These are phyloP conservation scores for Cephus rjabovi DNA, from an alignment of 2,888 invertebrate species.

Conservation along the genomic window DNA sequence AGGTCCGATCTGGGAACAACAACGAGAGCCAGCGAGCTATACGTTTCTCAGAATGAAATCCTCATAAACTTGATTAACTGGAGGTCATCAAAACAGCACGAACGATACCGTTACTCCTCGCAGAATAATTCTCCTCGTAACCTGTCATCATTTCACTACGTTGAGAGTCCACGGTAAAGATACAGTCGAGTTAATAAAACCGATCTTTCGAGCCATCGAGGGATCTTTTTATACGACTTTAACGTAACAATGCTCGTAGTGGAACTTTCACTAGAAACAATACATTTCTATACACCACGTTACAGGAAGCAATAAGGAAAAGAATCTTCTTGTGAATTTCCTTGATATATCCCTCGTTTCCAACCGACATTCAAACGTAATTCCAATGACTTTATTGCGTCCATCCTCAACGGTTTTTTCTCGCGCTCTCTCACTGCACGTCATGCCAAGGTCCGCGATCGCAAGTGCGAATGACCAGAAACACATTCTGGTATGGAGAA, in stretches of 20 bases:
- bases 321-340: not conserved
- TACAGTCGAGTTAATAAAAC: not conserved
- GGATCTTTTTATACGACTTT: not conserved
- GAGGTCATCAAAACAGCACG: constrained; percentile 2
- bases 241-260: not conserved
- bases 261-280: not conserved
- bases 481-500: not conserved
- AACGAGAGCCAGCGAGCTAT: not conserved
- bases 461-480: not conserved
- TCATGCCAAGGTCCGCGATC: not conserved
- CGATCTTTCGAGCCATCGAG: not conserved
- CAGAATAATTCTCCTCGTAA: not conserved
- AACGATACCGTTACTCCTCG: constrained; percentile 4
- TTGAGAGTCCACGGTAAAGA: not conserved
- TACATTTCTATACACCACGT: not conserved
- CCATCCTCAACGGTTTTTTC: not conserved
- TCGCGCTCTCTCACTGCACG: not conserved
- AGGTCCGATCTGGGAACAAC: not conserved
- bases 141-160: not conserved
- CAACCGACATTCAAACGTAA: not conserved
- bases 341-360: not conserved
- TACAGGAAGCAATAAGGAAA: not conserved
- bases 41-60: constrained; percentile 3
- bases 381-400: not conserved
- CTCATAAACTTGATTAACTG: constrained; percentile 3